Evolutionary conservation across 1,140 invertebrate genomes (phyloP).

Genomic region (Luehdorfia chinensis): DNA sequence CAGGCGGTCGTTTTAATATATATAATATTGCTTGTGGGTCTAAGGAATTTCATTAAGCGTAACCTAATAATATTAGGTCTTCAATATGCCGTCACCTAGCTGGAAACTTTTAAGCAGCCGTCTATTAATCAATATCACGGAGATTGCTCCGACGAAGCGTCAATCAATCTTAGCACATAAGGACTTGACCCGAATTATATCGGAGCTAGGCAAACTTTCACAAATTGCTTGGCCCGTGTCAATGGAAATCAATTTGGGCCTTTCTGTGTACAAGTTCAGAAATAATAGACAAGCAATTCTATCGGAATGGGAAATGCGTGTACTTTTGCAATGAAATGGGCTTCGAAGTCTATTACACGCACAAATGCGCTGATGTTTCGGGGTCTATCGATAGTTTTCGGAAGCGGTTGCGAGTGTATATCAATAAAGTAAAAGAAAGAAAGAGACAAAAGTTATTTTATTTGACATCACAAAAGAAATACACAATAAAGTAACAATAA

Average conservation of each 20-base stretch:
- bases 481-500: too few relatives aligned
- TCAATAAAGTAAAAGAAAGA: too few relatives aligned
- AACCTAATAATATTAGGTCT: constrained; percentile 14
- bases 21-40: too few relatives aligned
- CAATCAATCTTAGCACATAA: constrained; percentile 11
- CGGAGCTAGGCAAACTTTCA: constrained; percentile 13
- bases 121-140: constrained; percentile 10
- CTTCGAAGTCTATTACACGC: too few relatives aligned
- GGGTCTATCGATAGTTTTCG: too few relatives aligned
- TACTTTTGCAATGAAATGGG: too few relatives aligned
- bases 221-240: constrained; percentile 21
- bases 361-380: too few relatives aligned
- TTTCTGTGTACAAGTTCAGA: constrained; percentile 7
- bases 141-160: constrained; percentile 1
- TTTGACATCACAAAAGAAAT: too few relatives aligned
- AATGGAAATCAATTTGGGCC: constrained; percentile 28
- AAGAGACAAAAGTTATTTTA: too few relatives aligned
- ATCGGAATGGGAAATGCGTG: too few relatives aligned
- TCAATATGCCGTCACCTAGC: neutral
- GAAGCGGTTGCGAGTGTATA: too few relatives aligned
- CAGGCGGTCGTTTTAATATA: too few relatives aligned
- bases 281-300: neutral
- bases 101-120: constrained; percentile 12
- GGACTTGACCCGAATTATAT: constrained; percentile 19
- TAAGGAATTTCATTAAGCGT: constrained; percentile 11